These are phyloP conservation scores for Prionailurus bengalensis DNA, from an alignment of 2,113 vertebrate species.

Conservation along the genomic window DNA sequence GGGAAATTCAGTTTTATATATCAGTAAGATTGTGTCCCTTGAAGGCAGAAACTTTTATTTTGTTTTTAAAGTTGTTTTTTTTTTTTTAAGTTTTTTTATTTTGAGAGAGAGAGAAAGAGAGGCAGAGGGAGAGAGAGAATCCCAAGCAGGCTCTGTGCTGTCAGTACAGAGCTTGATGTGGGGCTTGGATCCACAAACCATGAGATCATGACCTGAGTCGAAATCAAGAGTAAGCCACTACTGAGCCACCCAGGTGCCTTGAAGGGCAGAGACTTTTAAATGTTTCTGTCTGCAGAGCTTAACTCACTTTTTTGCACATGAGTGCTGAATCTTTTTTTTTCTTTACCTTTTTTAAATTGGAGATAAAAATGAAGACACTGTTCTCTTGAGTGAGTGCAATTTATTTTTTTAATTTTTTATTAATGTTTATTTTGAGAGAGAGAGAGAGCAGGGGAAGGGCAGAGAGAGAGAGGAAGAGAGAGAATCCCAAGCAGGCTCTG, in stretches of 20 bases:
- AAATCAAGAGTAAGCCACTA: too few species aligned
- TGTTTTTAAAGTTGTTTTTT: neutral
- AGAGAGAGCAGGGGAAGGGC: neutral
- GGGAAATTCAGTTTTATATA: conserved; percentile 24
- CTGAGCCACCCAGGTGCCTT: neutral
- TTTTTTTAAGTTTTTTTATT: too few species aligned
- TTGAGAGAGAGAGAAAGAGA: too few species aligned
- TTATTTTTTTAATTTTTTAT: too few species aligned
- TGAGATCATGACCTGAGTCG: too few species aligned
- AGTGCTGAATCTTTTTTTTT: neutral
- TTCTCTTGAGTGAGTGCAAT: neutral
- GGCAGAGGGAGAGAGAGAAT: too few species aligned
- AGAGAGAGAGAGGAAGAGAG: neutral
- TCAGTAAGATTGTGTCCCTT: neutral
- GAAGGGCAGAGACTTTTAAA: neutral
- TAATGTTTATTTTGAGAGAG: neutral
- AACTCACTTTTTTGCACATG: neutral
- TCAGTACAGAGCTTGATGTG: too few species aligned
- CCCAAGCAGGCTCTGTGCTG: too few species aligned
- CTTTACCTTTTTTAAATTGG: neutral
- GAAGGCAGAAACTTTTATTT: conserved; percentile 2
- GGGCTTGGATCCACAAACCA: neutral
- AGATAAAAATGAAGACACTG: neutral
- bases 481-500: neutral
- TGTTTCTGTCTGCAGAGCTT: conserved; percentile 7